Base-by-base conservation (phyloP, 1,140 invertebrate species). In the Nasonia longicornis region DNA sequence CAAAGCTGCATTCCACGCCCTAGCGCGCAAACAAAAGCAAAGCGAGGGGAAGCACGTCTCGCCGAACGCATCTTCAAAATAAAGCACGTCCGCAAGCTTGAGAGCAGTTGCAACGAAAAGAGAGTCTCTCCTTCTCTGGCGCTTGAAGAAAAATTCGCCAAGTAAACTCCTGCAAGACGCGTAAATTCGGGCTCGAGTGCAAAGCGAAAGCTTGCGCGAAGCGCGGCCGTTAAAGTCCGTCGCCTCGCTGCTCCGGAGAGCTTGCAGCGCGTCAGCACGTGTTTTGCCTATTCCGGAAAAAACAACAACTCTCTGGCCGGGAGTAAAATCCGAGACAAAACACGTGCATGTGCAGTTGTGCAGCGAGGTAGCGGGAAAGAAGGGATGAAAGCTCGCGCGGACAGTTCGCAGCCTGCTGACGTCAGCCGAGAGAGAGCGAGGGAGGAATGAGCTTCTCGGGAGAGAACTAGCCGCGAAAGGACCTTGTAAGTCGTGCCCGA, bases 201-300 rank as follows among this genome's bases (percentile, higher is more conserved):
- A n/a, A 58, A 58, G 52, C 52, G 52, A 58, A 58, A 58, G 52
- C 52, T 58, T 58, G 52, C 52, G 52, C 52, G 52, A 3, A 58
- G 52, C 52, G 16, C 52, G 4, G 52, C 52, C 52, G 52, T 58
- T 58, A 58, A 58, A 58, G 52, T 58, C 52, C 52, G 14, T n/a
- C 20, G 4, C 16, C 2, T 4, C 52, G 3, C 12, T 12, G 45
- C 52, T 20, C 3, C 2, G 45, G 45, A 52, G 48, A 58, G 52
- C 16, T 58, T 58, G 16, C 52, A 58, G 16, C 16, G 52, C 52
- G 16, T 58, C 20, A 58, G 52, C 16, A 14, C 52, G 20, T 38
- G 69, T 38, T 71, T 71, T 71, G 69, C 29, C 69, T 67, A 67
- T 67, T 67, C 29, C 64, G 22, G 20, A 26, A 31, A 67, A 26